phyloP scores from a whole-genome alignment of 2,888 invertebrate species.

The Acanthosepion esculentum region DNA sequence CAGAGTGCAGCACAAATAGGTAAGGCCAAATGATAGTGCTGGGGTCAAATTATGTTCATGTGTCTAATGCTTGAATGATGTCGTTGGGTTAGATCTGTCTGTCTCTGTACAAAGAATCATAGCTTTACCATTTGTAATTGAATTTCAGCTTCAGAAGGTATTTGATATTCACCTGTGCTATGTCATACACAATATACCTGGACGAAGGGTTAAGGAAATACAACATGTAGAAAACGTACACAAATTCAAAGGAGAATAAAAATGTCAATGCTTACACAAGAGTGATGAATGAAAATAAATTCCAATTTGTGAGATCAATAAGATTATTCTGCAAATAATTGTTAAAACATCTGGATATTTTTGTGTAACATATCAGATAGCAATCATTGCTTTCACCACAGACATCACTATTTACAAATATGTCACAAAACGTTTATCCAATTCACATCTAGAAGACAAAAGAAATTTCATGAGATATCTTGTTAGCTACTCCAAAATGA shows the following conservation, averaged over 20 bases:
- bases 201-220: conserved; percentile 56
- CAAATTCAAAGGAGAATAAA: background rate
- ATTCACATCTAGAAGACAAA: too few species aligned
- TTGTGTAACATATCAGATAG: too few species aligned
- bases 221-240: background rate
- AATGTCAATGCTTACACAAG: too few species aligned
- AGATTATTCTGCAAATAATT: too few species aligned
- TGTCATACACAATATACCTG: conserved; percentile 89
- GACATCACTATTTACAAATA: too few species aligned
- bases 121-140: conserved; percentile 80
- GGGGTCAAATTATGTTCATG: background rate
- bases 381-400: too few species aligned
- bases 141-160: conserved; percentile 92
- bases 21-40: conserved; percentile 13
- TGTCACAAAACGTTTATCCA: too few species aligned
- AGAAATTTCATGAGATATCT: too few species aligned
- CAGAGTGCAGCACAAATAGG: background rate
- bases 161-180: conserved; percentile 92
- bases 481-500: too few species aligned
- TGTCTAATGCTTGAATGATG: background rate
- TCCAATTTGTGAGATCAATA: too few species aligned
- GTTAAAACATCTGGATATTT: too few species aligned
- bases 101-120: background rate
- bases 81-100: background rate
- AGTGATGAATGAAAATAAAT: too few species aligned